A percentile compares a stretch with the other conserved stretches of the same genome.
phyloP scores from a whole-genome alignment of 92 coral and sea anemone species.

The Zoanthus sansibaricus region DNA sequence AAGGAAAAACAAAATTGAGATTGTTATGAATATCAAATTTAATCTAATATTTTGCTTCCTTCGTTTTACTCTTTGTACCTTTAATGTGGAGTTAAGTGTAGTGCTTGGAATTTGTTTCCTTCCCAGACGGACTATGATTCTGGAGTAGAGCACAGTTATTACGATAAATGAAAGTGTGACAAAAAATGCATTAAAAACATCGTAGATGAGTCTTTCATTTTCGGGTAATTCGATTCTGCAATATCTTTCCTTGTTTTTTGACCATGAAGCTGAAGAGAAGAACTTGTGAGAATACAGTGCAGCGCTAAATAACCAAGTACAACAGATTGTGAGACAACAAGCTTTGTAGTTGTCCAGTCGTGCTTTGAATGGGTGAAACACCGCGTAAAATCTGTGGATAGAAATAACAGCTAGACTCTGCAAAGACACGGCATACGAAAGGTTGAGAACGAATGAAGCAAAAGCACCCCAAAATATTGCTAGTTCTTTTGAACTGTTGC shows the following conservation, averaged over 20 bases:
- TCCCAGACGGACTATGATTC: constrained; percentile 1
- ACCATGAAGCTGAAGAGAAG: neutral
- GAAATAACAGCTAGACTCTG: constrained; percentile 3
- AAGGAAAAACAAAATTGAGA: neutral
- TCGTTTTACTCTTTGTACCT: neutral
- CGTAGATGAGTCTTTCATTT: neutral
- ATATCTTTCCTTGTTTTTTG: neutral
- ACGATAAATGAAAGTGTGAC: neutral
- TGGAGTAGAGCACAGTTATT: neutral
- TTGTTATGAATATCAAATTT: neutral
- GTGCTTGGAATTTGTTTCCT: neutral
- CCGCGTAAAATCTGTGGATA: neutral
- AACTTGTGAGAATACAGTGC: neutral
- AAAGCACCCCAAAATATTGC: neutral
- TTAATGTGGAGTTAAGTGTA: neutral
- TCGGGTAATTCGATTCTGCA: neutral
- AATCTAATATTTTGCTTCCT: neutral
- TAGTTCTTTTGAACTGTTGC: neutral
- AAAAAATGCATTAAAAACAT: neutral
- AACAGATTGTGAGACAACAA: neutral
- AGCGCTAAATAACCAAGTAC: neutral
- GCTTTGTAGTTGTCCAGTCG: neutral
- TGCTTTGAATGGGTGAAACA: neutral
- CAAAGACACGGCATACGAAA: constrained; percentile 2
- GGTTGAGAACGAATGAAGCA: neutral